Conservation (phyloP, 1,140 invertebrate species). For the Drosophila saltans region DNA sequence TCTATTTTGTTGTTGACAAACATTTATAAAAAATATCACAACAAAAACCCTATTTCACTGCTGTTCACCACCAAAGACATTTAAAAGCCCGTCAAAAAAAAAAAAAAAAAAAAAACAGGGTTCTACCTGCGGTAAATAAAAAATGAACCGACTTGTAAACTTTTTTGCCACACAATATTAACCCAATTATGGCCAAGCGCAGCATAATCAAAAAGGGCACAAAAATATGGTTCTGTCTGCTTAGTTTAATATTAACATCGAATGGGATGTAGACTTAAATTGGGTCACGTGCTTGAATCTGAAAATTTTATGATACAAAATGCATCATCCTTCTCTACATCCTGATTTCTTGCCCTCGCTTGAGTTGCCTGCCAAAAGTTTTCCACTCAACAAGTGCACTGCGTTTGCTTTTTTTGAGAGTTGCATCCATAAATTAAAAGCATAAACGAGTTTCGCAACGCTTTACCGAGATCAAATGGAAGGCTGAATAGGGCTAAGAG, state of each 20-base stretch:
- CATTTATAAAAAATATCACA: no score
- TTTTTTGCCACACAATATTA: slow-evolving; percentile 65
- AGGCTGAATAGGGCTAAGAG: slow-evolving; percentile 43
- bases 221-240: slow-evolving; percentile 32
- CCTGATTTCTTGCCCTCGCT: slow-evolving; percentile 7
- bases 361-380: slow-evolving; percentile 21
- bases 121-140: no score
- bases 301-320: slow-evolving; percentile 63
- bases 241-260: not conserved
- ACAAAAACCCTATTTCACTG: not conserved
- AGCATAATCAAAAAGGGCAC: slow-evolving; percentile 75
- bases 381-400: slow-evolving; percentile 73
- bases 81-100: not conserved
- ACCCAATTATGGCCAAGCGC: slow-evolving; percentile 75
- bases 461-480: slow-evolving; percentile 66
- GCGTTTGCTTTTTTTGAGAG: slow-evolving; percentile 60
- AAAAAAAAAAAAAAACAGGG: slow-evolving; percentile 15
- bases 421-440: slow-evolving; percentile 81
- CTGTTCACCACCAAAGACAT: not conserved
- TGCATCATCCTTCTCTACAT: slow-evolving; percentile 1
- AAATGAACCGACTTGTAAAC: no score
- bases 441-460: slow-evolving; percentile 78
- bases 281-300: slow-evolving; percentile 75
- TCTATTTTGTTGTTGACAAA: no score
- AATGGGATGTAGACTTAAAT: slow-evolving; percentile 48